Evolutionary conservation across 2,113 vertebrate species (phyloP).

Genomic region (Trematomus loennbergii): DNA sequence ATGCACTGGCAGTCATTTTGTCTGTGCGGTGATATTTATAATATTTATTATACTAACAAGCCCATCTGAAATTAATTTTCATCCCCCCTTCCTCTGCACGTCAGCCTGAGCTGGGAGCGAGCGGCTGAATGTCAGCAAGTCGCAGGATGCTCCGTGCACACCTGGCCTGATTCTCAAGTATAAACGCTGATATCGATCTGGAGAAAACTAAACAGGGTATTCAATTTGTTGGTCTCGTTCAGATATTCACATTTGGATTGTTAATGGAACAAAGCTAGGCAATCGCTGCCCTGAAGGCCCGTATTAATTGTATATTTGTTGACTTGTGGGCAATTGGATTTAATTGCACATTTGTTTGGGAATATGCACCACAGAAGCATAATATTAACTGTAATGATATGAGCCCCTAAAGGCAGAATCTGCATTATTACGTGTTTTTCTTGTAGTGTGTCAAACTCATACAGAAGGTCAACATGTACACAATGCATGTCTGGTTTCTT

Average conservation of each 20-base stretch:
- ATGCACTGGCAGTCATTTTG: neutral
- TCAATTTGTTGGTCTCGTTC: conserved; percentile 33
- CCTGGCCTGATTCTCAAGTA: conserved; percentile 23
- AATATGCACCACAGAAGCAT: neutral
- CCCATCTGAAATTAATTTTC: conserved; percentile 17
- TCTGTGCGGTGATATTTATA: neutral
- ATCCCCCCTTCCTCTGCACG: neutral
- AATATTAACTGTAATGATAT: neutral
- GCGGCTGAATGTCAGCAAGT: conserved; percentile 38
- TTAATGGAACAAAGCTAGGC: neutral
- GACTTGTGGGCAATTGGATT: neutral
- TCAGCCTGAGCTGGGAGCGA: neutral
- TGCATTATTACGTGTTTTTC: neutral
- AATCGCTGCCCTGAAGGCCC: neutral
- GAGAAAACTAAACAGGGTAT: conserved; percentile 25
- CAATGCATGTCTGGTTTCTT: neutral
- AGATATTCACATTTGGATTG: conserved; percentile 21
- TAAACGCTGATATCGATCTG: conserved; percentile 46
- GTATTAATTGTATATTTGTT: neutral
- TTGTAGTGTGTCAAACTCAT: neutral
- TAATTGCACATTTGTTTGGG: neutral
- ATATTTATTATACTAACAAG: conserved; percentile 1
- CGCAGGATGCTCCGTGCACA: conserved; percentile 15
- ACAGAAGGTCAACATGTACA: neutral
- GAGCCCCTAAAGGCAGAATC: neutral